These are phyloP conservation scores for Ariopsis seemanni DNA, from an alignment of 2,113 vertebrate species.

Conservation along the genomic window DNA sequence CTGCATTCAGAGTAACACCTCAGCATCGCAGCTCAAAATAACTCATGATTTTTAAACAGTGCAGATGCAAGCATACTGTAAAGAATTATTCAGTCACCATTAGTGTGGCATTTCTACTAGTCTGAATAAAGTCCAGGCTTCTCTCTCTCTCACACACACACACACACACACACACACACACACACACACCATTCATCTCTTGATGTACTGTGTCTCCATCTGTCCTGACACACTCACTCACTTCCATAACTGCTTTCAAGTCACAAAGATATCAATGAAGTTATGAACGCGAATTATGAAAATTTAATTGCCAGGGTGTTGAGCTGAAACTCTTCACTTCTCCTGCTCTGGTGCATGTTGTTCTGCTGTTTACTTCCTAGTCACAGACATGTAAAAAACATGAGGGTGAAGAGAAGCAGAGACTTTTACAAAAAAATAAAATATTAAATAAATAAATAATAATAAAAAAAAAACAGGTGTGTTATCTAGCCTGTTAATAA, in stretches of 20 bases:
- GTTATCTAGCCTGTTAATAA: constrained; percentile 15
- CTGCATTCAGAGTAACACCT: background rate
- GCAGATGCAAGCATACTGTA: too few relatives aligned
- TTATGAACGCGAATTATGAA: constrained; percentile 8
- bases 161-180: too few relatives aligned
- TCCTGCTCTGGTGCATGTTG: background rate
- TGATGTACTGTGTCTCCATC: background rate
- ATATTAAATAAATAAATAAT: too few relatives aligned
- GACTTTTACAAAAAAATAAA: background rate
- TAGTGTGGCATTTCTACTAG: background rate
- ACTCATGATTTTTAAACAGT: too few relatives aligned
- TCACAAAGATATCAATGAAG: background rate
- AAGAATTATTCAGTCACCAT: too few relatives aligned
- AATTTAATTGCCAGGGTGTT: background rate
- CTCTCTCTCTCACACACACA: background rate
- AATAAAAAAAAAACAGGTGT: background rate
- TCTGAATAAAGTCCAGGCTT: background rate
- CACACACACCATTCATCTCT: background rate
- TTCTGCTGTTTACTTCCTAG: background rate
- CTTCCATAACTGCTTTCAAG: too few relatives aligned
- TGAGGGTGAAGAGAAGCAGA: background rate
- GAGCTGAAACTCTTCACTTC: constrained; percentile 10
- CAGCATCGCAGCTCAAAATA: background rate
- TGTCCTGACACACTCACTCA: background rate
- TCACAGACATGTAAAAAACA: background rate